Percentiles rank a stretch among this genome's conserved stretches.
Evolutionary conservation across 2,888 invertebrate species (phyloP).

Genomic region (Brenthis ino): DNA sequence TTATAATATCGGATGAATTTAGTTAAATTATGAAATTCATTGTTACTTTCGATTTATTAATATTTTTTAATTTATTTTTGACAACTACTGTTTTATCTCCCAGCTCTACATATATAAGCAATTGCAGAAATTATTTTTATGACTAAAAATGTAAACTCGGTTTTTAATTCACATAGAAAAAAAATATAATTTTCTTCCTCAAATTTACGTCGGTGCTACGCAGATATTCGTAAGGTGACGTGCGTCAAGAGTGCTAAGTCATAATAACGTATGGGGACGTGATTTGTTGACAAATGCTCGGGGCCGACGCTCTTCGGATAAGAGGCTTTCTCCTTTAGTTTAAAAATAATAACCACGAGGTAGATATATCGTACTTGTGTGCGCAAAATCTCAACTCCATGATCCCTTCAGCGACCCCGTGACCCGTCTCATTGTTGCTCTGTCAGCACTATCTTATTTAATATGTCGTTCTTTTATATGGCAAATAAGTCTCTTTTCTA

Average conservation of each 20-base stretch:
- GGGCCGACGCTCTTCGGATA: constrained; percentile 42
- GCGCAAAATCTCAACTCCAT: constrained; percentile 44
- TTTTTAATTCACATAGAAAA: not conserved
- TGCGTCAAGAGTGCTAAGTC: constrained; percentile 46
- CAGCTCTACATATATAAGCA: no score
- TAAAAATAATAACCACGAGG: constrained; percentile 59
- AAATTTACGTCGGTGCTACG: constrained; percentile 33
- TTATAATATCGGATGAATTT: no score
- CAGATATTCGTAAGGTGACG: constrained; percentile 48
- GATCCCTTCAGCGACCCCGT: constrained; percentile 43
- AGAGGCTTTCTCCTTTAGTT: constrained; percentile 57
- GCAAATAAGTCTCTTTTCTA: constrained; percentile 7
- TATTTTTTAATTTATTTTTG: no score
- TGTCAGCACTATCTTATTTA: constrained; percentile 38
- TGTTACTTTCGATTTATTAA: no score
- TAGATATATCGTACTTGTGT: constrained; percentile 45
- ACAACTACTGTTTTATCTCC: no score
- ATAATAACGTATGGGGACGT: constrained; percentile 58
- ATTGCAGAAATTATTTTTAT: no score
- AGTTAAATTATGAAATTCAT: no score
- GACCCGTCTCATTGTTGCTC: constrained; percentile 48
- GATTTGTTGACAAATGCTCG: constrained; percentile 69
- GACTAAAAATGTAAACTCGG: no score
- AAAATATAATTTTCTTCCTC: constrained; percentile 17
- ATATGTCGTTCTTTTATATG: constrained; percentile 21